Conservation (phyloP, 1,140 invertebrate genomes). For the Doryteuthis pealeii region DNA sequence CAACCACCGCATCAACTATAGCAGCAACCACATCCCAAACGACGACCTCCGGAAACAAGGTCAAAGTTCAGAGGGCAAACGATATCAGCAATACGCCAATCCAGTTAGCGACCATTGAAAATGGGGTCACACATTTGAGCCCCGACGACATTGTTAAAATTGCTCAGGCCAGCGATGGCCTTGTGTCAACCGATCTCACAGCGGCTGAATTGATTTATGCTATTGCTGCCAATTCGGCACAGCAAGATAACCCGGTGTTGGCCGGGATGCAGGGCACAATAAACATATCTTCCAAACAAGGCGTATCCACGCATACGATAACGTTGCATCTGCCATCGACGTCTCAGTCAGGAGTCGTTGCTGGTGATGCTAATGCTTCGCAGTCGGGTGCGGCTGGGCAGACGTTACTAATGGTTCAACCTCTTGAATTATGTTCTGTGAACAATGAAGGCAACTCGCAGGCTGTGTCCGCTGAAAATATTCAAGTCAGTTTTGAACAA, state of each 20-base stretch:
- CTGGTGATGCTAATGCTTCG: background rate
- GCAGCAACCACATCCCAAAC: background rate
- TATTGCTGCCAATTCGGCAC: slow-evolving; percentile 35
- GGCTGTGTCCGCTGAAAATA: background rate
- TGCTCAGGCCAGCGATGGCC: slow-evolving; percentile 38
- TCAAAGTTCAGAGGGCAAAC: slow-evolving; percentile 3
- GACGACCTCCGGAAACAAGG: background rate
- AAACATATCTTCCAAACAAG: slow-evolving; percentile 31
- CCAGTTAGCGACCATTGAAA: slow-evolving; percentile 38
- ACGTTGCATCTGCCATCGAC: slow-evolving; percentile 38
- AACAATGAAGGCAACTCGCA: background rate
- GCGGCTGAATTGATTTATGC: slow-evolving; percentile 65
- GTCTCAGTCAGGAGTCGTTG: background rate
- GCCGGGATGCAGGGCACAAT: slow-evolving; percentile 39
- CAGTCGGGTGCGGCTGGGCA: background rate
- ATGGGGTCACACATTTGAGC: slow-evolving; percentile 33
- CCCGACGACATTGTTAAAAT: slow-evolving; percentile 43
- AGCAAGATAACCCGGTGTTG: slow-evolving; percentile 19
- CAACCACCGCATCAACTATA: background rate
- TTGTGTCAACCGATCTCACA: slow-evolving; percentile 62
- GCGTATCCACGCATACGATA: slow-evolving; percentile 42
- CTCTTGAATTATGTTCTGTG: background rate
- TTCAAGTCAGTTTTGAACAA: background rate
- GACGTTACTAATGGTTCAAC: slow-evolving; percentile 2
- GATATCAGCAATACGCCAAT: slow-evolving; percentile 20